These are phyloP conservation scores for Synanthedon formicaeformis DNA, from an alignment of 2,888 invertebrate genomes.

Conservation along the genomic window DNA sequence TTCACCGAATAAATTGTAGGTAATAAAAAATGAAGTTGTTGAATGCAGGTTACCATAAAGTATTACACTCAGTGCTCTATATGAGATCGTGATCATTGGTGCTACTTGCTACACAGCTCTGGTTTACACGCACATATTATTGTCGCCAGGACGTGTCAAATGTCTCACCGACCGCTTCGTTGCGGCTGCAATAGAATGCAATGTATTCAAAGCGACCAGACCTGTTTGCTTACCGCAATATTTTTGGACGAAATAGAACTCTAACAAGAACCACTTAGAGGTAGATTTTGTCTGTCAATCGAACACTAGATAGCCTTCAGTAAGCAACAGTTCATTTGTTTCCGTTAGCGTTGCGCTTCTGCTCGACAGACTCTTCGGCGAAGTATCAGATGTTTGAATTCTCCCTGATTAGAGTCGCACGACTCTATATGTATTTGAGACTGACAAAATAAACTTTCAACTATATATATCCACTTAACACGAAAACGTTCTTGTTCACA, in stretches of 20 bases:
- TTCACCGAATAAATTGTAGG: no score
- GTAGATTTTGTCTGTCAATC: background rate
- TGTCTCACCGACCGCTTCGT: conserved; percentile 52
- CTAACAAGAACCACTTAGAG: conserved; percentile 10
- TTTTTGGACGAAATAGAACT: conserved; percentile 23
- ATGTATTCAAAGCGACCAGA: conserved; percentile 53
- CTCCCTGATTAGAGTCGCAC: conserved; percentile 53
- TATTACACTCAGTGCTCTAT: background rate
- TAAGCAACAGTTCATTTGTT: conserved; percentile 60
- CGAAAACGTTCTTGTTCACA: background rate
- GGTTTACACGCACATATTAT: conserved; percentile 46
- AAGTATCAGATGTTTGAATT: conserved; percentile 49
- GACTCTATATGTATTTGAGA: conserved; percentile 17
- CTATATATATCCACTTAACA: background rate
- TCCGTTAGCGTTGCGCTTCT: conserved; percentile 54
- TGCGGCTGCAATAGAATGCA: conserved; percentile 59
- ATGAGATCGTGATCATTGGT: conserved; percentile 6
- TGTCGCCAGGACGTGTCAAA: conserved; percentile 59
- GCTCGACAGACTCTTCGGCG: conserved; percentile 41
- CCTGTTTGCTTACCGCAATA: conserved; percentile 43
- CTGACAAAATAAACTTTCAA: background rate
- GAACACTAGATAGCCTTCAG: conserved; percentile 39
- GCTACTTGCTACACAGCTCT: conserved; percentile 20
- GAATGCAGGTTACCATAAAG: background rate
- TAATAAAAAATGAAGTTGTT: no score